Conservation (phyloP, 2,113 vertebrate species). For the Numida meleagris region DNA sequence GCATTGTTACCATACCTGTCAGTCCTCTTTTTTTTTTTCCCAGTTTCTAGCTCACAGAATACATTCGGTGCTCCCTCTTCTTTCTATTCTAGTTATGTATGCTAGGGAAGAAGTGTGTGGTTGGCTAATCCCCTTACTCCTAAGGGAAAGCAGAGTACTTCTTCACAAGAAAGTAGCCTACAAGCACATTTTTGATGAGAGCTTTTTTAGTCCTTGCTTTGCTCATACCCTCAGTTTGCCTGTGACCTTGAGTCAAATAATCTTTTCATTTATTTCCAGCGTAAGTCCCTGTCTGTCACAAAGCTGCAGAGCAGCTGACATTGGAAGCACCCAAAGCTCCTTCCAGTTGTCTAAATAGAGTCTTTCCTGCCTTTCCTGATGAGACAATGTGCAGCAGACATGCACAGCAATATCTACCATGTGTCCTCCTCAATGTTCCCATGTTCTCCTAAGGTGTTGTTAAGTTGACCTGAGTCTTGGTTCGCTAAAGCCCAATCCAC, state of each 20-base stretch:
- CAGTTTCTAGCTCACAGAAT: not conserved
- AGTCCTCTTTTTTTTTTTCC: not conserved
- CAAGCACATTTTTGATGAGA: not conserved
- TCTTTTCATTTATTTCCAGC: not conserved
- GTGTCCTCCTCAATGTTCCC: not conserved
- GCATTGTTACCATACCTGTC: not conserved
- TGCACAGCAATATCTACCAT: not conserved
- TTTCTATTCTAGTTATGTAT: not conserved
- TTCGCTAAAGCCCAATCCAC: not conserved
- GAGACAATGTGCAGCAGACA: not conserved
- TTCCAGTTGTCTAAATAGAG: not conserved
- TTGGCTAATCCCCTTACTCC: not conserved
- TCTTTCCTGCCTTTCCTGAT: not conserved
- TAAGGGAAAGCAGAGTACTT: not conserved
- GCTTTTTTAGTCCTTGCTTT: not conserved
- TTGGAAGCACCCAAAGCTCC: not conserved
- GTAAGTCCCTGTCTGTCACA: fast-evolving
- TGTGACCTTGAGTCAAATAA: not conserved
- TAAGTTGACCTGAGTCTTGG: not conserved
- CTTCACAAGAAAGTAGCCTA: not conserved
- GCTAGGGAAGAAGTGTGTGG: not conserved
- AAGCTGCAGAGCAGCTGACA: not conserved
- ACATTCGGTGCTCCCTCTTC: not conserved
- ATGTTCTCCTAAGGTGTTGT: not conserved
- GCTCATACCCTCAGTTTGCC: not conserved